A percentile compares a stretch with the other conserved stretches of the same genome.
Conservation (phyloP, 1,140 invertebrate genomes). For the Triops longicaudatus region DNA sequence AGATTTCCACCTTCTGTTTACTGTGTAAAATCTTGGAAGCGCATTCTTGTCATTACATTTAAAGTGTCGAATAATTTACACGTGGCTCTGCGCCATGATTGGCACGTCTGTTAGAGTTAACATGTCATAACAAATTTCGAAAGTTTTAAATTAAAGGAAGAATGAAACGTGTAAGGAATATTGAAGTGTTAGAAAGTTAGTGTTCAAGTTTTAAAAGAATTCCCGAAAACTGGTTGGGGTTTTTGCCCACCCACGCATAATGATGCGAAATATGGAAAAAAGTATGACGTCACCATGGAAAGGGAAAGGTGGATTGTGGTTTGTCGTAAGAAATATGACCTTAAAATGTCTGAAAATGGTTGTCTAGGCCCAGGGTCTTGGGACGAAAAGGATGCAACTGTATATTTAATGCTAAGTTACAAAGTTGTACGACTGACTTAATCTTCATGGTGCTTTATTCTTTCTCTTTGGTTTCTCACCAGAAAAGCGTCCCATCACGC, state of each 20-base stretch:
- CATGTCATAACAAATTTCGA: no score
- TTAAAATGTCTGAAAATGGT: neutral
- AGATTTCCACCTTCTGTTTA: no score
- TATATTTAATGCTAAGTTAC: neutral
- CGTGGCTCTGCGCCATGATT: no score
- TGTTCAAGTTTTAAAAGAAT: neutral
- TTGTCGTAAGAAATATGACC: slow-evolving; percentile 1
- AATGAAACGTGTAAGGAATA: no score
- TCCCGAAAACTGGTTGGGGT: neutral
- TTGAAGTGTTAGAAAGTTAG: no score
- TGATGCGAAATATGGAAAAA: slow-evolving; percentile 5
- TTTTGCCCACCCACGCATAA: neutral
- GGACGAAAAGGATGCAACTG: neutral
- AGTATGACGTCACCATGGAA: neutral
- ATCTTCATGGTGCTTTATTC: neutral
- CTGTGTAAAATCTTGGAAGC: no score
- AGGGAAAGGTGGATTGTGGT: neutral
- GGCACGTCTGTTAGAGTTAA: no score
- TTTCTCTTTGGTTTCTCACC: neutral
- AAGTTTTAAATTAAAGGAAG: no score
- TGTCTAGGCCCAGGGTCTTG: neutral
- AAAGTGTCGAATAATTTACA: no score
- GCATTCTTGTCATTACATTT: no score
- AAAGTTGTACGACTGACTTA: neutral
- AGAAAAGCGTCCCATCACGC: neutral